Base-by-base conservation (phyloP, 2,113 vertebrate genomes). In the Eira barbara region DNA sequence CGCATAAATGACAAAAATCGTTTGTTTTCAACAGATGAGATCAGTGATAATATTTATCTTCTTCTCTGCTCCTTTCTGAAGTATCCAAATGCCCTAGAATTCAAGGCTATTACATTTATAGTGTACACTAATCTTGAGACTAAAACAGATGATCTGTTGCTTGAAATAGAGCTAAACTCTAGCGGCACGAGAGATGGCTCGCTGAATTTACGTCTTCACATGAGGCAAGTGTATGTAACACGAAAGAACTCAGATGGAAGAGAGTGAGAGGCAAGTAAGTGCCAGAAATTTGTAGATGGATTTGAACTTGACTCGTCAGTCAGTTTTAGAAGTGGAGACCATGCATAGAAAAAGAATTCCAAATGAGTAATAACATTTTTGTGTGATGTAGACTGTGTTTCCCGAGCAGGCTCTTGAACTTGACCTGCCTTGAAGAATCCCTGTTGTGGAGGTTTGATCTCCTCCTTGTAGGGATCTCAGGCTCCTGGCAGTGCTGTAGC, bases 401-500 rank as follows among this genome's bases (percentile, higher is more conserved):
- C 59, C 94, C 0, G 29, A 78, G 65, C 15, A 9, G 13, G 85
- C 73, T 42, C 29, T 91, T 94, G 83, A 95, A 89, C 71, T 47
- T 78, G 49, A 95, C 90, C 87, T 76, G 67, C 55, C 83, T 74
- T 90, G 61, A 80, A 89, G 95, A 96, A 45, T 47, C 71, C 94
- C 97, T 59, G 79, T 34, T 82, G 86, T 42, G 96, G 91, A 57
- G 9, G 92, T 92, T 92, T 96, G 96, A 96, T 95, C 74, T 91
- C 34, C 29, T 95, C 42, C 82, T 55, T 31, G 96, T 57, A 36
- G 85, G 94, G 78, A 76, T 52, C 45, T 4, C 6, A 0, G 90
- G 39, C 59, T 79, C 61, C 96, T 76, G 83, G 95, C 73, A 15
- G 67, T 3, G 83, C 25, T 34, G 1, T 31, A 9, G 7, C 61